These are phyloP conservation scores for Sebastes alutus DNA, from an alignment of 2,797 vertebrate genomes.

Conservation along the genomic window DNA sequence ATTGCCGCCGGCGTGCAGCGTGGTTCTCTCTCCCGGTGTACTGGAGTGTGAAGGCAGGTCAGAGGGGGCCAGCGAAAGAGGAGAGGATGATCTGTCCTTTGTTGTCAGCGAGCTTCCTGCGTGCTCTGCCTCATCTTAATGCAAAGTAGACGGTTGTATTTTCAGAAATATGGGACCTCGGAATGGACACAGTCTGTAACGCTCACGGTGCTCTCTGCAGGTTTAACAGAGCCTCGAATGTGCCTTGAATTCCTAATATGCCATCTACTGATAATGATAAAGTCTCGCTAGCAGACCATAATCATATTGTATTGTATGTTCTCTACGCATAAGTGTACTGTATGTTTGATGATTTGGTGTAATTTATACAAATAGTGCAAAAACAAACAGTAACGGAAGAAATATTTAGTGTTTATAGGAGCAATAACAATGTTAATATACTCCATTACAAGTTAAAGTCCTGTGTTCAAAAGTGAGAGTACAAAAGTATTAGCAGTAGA, in stretches of 20 bases:
- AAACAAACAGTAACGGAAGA: background rate
- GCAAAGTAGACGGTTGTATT: conserved; percentile 41
- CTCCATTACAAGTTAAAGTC: background rate
- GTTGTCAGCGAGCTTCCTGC: conserved; percentile 61
- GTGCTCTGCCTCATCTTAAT: conserved; percentile 50
- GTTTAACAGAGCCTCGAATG: conserved; percentile 18
- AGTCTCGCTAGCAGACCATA: background rate
- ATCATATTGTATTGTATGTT: background rate
- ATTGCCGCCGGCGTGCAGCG: conserved; percentile 44
- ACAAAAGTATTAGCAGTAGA: too few species aligned
- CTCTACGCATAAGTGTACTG: background rate
- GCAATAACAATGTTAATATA: background rate
- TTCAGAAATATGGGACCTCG: background rate
- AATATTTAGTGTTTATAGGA: background rate
- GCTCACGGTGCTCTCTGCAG: conserved; percentile 3
- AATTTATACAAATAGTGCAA: background rate
- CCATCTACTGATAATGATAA: background rate
- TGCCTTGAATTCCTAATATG: conserved; percentile 16
- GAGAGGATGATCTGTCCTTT: conserved; percentile 66
- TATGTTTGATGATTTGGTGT: background rate
- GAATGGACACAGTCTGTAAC: background rate
- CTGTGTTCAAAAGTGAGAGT: too few species aligned
- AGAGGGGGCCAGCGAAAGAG: conserved; percentile 56
- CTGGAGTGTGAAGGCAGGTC: conserved; percentile 68
- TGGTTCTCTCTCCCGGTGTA: conserved; percentile 40